A percentile compares a stretch with the other conserved stretches of the same genome.
These are phyloP conservation scores for Bedellia somnulentella DNA, from an alignment of 2,888 invertebrate genomes.

Conservation along the genomic window DNA sequence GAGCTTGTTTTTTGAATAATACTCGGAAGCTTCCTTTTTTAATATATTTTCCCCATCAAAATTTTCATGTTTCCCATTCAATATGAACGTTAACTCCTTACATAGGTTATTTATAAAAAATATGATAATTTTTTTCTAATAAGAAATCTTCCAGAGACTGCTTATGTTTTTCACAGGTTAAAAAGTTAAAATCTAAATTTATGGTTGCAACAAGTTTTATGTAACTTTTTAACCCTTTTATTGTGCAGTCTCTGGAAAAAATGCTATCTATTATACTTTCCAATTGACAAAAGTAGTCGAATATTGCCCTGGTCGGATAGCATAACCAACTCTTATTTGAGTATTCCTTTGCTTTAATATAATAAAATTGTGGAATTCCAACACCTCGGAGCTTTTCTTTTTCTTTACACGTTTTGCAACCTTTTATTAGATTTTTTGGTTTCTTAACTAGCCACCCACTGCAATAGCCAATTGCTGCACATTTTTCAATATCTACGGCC, in stretches of 20 bases:
- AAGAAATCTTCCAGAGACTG: neutral
- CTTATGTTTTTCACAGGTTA: neutral
- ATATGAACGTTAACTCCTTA: too few species aligned
- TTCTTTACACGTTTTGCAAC: neutral
- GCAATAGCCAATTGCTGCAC: conserved; percentile 1
- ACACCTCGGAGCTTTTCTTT: neutral
- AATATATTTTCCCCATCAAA: too few species aligned
- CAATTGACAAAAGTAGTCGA: neutral
- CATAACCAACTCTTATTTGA: neutral
- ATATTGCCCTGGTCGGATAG: neutral
- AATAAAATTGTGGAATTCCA: neutral
- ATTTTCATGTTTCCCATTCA: too few species aligned
- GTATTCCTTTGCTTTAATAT: conserved; percentile 1
- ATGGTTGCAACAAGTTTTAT: neutral
- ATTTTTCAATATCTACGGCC: too few species aligned
- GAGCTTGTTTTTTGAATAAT: too few species aligned
- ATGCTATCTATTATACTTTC: neutral
- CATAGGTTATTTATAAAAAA: neutral
- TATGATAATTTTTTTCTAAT: neutral
- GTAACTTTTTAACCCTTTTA: neutral
- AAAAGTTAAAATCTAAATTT: neutral
- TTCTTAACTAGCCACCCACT: neutral
- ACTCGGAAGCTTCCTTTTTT: too few species aligned
- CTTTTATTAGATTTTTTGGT: neutral
- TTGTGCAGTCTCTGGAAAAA: neutral